Evolutionary conservation across 92 coral and sea anemone species (phyloP).

Genomic region (Ricordea florida): DNA sequence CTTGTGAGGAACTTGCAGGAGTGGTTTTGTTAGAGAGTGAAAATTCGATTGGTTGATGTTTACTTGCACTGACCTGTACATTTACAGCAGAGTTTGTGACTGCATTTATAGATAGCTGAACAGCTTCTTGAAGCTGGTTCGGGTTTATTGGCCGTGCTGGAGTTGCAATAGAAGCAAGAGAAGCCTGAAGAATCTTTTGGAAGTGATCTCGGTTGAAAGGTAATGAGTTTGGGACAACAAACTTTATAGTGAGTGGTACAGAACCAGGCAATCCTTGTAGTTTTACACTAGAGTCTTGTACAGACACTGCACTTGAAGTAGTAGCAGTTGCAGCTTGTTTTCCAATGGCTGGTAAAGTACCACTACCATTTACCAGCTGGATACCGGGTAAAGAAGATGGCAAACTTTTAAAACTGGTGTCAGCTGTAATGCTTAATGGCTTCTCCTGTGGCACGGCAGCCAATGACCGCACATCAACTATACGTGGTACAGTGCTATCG

Average conservation of each 20-base stretch:
- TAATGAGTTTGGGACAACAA: constrained; percentile 23
- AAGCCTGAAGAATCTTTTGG: constrained; percentile 23
- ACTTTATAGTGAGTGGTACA: constrained; percentile 7
- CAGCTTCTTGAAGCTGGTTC: constrained; percentile 12
- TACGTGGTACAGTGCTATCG: constrained; percentile 6
- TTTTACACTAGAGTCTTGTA: neutral
- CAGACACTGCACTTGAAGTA: neutral
- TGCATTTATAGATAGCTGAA: constrained; percentile 4
- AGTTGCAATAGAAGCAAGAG: constrained; percentile 1
- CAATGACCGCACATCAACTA: constrained; percentile 26
- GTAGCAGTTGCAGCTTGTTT: neutral
- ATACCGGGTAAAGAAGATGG: too few relatives aligned
- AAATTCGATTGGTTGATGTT: constrained; percentile 10
- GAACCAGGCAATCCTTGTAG: neutral
- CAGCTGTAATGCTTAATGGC: too few relatives aligned
- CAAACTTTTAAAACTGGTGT: too few relatives aligned
- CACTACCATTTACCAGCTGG: too few relatives aligned
- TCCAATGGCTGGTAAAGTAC: too few relatives aligned
- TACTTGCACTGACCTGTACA: neutral
- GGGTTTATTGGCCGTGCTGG: constrained; percentile 5
- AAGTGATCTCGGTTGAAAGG: constrained; percentile 19
- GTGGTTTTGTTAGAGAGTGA: neutral
- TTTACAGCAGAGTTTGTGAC: constrained; percentile 13
- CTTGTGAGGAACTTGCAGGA: neutral
- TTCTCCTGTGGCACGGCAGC: too few relatives aligned